Conservation (phyloP, 2,113 vertebrate genomes). For the Sceloporus undulatus region DNA sequence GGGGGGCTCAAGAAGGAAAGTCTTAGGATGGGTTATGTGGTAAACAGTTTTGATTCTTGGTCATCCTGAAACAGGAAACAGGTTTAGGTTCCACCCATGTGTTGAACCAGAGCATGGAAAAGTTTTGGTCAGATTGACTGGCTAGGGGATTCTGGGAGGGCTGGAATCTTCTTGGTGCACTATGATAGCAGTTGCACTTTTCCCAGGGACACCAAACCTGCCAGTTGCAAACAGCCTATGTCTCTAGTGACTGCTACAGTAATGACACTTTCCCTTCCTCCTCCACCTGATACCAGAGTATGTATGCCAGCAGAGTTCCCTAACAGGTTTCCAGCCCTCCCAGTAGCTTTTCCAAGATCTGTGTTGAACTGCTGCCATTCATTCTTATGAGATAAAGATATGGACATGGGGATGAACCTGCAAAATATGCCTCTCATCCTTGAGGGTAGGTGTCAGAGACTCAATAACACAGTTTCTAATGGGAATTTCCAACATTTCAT, state of each 20-base stretch:
- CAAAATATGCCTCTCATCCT: neutral
- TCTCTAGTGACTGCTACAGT: too few relatives aligned
- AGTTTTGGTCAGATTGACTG: too few relatives aligned
- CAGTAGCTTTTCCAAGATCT: too few relatives aligned
- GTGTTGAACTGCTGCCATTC: neutral
- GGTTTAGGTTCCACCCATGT: neutral
- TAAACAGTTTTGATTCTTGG: neutral
- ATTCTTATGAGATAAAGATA: neutral
- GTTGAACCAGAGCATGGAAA: neutral
- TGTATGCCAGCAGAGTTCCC: too few relatives aligned
- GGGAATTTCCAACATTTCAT: neutral
- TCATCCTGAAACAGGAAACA: neutral
- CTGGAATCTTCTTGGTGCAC: too few relatives aligned
- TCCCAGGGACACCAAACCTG: too few relatives aligned
- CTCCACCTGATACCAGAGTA: too few relatives aligned
- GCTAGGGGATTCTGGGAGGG: too few relatives aligned
- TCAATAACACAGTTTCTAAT: neutral
- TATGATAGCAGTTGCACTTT: too few relatives aligned
- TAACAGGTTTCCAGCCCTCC: too few relatives aligned
- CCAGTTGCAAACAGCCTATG: too few relatives aligned
- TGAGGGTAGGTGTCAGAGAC: neutral
- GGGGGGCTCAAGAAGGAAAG: neutral
- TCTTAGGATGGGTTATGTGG: neutral
- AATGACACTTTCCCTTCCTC: neutral
- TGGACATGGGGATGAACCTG: neutral